Evolutionary conservation across 2,888 invertebrate genomes (phyloP).

Genomic region (Cyrtodaria siliqua): DNA sequence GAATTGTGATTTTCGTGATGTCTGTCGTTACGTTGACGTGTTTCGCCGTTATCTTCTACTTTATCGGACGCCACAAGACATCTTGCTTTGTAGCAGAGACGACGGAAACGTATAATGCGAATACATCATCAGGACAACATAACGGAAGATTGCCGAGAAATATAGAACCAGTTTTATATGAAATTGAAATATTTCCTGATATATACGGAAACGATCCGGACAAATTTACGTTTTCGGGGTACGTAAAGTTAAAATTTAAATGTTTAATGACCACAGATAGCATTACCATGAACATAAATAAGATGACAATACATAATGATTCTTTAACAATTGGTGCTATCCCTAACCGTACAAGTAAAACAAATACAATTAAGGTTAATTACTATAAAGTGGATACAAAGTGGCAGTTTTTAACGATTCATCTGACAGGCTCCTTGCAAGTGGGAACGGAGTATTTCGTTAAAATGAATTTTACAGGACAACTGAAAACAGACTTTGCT

Average conservation of each 20-base stretch:
- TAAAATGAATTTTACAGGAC: slow-evolving; percentile 90
- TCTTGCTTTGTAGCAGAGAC: not conserved
- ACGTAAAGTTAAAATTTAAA: slow-evolving; percentile 55
- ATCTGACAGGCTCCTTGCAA: slow-evolving; percentile 86
- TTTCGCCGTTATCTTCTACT: slow-evolving; percentile 18
- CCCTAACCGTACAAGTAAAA: not conserved
- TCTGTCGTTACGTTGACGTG: no score
- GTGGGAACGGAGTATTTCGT: slow-evolving; percentile 90
- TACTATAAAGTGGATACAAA: slow-evolving; percentile 45
- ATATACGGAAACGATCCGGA: slow-evolving; percentile 67
- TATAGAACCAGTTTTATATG: slow-evolving; percentile 70
- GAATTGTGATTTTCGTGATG: no score
- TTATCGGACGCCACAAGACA: slow-evolving; percentile 5
- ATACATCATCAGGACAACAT: not conserved
- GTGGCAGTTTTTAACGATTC: slow-evolving; percentile 86
- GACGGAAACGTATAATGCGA: not conserved
- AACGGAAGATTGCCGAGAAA: slow-evolving; percentile 63
- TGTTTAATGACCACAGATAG: slow-evolving; percentile 87
- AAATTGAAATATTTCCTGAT: slow-evolving; percentile 72
- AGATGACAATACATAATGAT: slow-evolving; percentile 88
- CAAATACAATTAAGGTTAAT: not conserved
- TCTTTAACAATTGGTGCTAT: slow-evolving; percentile 7
- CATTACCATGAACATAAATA: slow-evolving; percentile 92
- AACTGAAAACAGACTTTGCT: slow-evolving; percentile 87
- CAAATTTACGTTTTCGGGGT: slow-evolving; percentile 59